Evolutionary conservation across 92 coral and sea anemone genomes (phyloP).

Genomic region (Palythoa grandiflora): DNA sequence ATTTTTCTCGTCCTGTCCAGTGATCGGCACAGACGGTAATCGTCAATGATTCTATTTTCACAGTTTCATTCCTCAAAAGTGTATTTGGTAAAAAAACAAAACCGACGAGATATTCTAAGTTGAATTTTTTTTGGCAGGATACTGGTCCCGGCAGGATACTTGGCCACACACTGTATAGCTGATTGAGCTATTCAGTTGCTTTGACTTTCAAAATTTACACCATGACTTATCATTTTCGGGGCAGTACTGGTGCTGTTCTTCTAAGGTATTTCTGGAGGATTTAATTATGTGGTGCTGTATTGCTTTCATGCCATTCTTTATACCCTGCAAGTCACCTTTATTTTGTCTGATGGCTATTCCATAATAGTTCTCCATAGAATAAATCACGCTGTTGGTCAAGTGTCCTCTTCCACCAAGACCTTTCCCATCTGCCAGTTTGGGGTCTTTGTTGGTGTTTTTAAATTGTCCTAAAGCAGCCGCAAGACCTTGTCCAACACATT

Average conservation of each 20-base stretch:
- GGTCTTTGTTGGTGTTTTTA: slow-evolving; percentile 31
- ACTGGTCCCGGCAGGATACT: no score
- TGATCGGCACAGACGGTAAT: no score
- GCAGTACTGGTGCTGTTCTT: slow-evolving; percentile 51
- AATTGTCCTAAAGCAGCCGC: slow-evolving; percentile 56
- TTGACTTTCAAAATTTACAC: slow-evolving; percentile 36
- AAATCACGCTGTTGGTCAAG: slow-evolving; percentile 19
- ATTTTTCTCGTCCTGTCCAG: no score
- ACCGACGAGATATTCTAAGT: no score
- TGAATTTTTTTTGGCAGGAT: no score
- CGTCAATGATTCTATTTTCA: no score
- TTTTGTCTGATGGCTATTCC: not conserved
- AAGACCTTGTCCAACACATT: slow-evolving; percentile 61
- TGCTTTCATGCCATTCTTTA: slow-evolving; percentile 21
- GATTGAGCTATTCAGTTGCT: slow-evolving; percentile 1
- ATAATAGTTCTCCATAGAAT: slow-evolving; percentile 49
- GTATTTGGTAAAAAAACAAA: no score
- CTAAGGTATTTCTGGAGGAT: slow-evolving; percentile 1
- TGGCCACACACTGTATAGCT: no score
- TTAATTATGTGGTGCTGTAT: slow-evolving; percentile 50
- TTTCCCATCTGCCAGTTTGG: slow-evolving; percentile 58
- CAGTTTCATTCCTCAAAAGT: no score
- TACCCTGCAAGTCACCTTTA: slow-evolving; percentile 27
- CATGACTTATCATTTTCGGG: slow-evolving; percentile 36
- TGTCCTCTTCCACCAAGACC: slow-evolving; percentile 50